These are phyloP conservation scores for Agrotis clavis DNA, from an alignment of 2,888 invertebrate genomes.

Conservation along the genomic window DNA sequence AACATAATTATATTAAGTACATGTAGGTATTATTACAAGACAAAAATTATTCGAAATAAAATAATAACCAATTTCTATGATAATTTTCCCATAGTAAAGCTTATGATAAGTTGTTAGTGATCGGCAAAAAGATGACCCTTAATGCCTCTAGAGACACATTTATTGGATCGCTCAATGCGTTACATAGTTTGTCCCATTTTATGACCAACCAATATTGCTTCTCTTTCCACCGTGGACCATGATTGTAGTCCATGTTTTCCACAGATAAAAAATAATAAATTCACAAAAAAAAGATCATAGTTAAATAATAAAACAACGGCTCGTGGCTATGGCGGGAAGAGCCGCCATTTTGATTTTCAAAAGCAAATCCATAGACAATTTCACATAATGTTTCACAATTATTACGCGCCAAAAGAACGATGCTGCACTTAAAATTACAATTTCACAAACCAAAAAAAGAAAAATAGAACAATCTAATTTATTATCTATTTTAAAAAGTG, in stretches of 20 bases:
- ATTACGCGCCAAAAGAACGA: background rate
- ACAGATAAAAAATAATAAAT: background rate
- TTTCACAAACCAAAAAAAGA: slow-evolving; percentile 20
- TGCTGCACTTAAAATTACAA: slow-evolving; percentile 10
- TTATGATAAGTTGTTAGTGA: background rate
- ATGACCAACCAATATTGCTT: background rate
- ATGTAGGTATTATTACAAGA: too few species aligned
- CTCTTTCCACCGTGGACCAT: background rate
- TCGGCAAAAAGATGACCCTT: background rate
- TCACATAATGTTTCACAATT: background rate
- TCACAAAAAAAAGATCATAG: slow-evolving; percentile 13
- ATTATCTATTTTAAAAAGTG: slow-evolving; percentile 50
- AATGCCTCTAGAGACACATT: background rate
- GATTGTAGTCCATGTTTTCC: background rate
- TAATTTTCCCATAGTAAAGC: background rate
- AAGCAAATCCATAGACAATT: background rate
- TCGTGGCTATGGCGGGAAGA: too few species aligned
- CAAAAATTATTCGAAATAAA: background rate
- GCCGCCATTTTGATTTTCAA: background rate
- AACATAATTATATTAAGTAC: too few species aligned
- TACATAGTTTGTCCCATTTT: background rate
- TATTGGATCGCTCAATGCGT: background rate
- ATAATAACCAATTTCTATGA: background rate
- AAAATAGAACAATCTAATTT: slow-evolving; percentile 22
- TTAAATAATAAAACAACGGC: too few species aligned